Evolutionary conservation across 2,113 vertebrate genomes (phyloP), one percentile per base, ranked within the genome.

Genomic region (Siniperca chuatsi): DNA sequence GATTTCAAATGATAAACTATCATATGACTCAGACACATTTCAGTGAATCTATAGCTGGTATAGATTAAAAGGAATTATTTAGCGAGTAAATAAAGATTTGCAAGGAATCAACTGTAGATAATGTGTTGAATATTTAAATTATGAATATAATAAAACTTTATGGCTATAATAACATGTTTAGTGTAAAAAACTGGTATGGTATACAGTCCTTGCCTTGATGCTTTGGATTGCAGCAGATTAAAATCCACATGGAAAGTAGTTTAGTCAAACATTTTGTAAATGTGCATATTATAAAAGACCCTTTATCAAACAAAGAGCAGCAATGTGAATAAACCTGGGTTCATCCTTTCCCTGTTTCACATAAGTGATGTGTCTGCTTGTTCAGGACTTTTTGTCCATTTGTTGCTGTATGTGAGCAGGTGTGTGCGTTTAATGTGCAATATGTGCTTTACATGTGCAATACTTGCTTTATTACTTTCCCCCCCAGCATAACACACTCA

Each of bases 401-500:
- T 55, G 23, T 60, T 69, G 52, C 75, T 75, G 11, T 25, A 2
- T 33, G 37, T 70, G n/a, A 77, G 58, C 44, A 68, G 44, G 21
- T 74, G 70, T 78, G 44, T 68, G 57, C 44, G 64, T 85, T 81
- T 33, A 67, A 86, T 89, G 91, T 93, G 91, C 92, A 93, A 90
- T 81, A 78, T 18, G 55, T 80, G 81, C 85, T 78, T 74, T 50
- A 74, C 8, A 58, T 86, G 92, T 93, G 92, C 91, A 93, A 91
- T 67, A 85, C 21, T 81, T 86, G 42, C 69, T 65, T 54, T 13
- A 25, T 74, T 64, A 20, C 21, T 3, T 35, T 79, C 54, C 29
- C 5, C 23, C 11, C 37, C 68, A 57, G 8, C n/a, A 89, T 25
- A 52, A 65, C 10, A 78, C 25, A 58, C 13, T 58, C 20, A 35